Percentiles rank a stretch among this genome's conserved stretches.
phyloP scores from a whole-genome alignment of 2,797 vertebrate species.

The Manis pentadactyla region DNA sequence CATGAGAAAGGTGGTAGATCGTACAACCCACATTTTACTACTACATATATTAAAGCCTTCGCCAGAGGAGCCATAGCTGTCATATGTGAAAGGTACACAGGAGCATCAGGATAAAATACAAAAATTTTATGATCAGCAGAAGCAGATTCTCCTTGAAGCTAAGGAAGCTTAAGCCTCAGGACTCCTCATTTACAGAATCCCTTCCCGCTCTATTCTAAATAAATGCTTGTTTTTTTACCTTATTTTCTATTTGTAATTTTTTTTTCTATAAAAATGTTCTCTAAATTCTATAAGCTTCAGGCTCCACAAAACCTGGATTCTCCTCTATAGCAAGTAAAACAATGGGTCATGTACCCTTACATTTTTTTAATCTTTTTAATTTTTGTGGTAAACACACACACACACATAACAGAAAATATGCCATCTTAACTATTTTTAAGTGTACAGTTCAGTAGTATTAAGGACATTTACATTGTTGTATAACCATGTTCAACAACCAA shows the following conservation, averaged over 20 bases:
- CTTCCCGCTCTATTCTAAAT: not conserved
- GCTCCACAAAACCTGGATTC: not conserved
- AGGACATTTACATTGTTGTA: not conserved
- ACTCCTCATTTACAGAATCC: not conserved
- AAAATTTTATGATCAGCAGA: not conserved
- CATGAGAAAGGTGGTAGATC: not conserved
- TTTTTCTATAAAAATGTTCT: not conserved
- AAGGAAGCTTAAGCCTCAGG: not conserved
- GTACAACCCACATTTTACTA: not conserved
- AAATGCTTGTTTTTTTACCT: not conserved
- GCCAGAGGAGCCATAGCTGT: not conserved
- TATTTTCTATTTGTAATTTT: not conserved
- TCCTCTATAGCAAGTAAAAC: not conserved
- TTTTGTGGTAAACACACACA: not conserved
- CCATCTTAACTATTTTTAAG: not conserved
- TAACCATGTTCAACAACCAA: not conserved
- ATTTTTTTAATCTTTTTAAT: not conserved
- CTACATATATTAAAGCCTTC: not conserved
- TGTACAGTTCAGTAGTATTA: not conserved
- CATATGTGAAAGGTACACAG: not conserved
- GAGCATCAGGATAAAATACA: rapidly evolving
- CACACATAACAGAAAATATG: not conserved
- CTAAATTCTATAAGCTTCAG: not conserved
- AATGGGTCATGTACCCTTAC: not conserved
- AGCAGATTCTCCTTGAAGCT: not conserved